phyloP scores from a whole-genome alignment of 2,797 vertebrate species.

The Neosilurus mollespiculum region DNA sequence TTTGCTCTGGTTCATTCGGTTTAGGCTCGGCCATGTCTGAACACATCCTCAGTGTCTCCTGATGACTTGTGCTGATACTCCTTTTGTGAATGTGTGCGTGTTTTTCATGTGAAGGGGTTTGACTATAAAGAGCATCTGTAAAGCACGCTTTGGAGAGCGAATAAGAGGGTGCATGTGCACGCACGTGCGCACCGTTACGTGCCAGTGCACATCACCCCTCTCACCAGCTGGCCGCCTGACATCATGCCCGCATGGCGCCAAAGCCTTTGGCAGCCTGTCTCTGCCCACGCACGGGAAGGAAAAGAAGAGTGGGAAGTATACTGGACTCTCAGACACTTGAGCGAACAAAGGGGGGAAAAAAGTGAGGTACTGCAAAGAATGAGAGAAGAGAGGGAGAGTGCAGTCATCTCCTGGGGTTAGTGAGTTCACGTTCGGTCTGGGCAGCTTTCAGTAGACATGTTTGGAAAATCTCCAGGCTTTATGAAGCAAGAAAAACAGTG shows the following conservation, averaged over 20 bases:
- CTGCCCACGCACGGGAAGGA: slow-evolving; percentile 37
- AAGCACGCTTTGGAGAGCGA: slow-evolving; percentile 6
- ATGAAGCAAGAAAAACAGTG: slow-evolving; percentile 40
- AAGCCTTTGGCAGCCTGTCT: slow-evolving; percentile 50
- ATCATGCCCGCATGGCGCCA: slow-evolving; percentile 55
- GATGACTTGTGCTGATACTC: slow-evolving; percentile 22
- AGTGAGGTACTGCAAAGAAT: slow-evolving; percentile 17
- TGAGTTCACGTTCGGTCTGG: slow-evolving; percentile 40
- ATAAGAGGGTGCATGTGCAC: slow-evolving; percentile 19
- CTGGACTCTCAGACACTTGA: slow-evolving; percentile 43
- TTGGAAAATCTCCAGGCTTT: slow-evolving; percentile 37
- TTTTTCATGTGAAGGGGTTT: slow-evolving; percentile 8
- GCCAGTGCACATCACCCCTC: slow-evolving; percentile 55
- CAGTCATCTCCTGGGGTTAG: slow-evolving; percentile 42
- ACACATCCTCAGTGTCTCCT: slow-evolving; percentile 27
- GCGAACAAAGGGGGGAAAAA: slow-evolving; percentile 38
- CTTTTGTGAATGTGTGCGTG: slow-evolving; percentile 9
- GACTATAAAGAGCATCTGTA: slow-evolving; percentile 31
- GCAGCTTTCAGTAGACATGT: slow-evolving; percentile 38
- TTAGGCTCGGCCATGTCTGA: slow-evolving; percentile 19
- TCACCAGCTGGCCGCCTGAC: slow-evolving; percentile 58
- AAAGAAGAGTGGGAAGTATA: slow-evolving; percentile 44
- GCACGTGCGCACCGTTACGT: slow-evolving; percentile 48
- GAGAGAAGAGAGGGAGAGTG: slow-evolving; percentile 1
- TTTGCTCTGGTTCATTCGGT: slow-evolving; percentile 8